Base-by-base conservation (phyloP, 2,888 invertebrate genomes). In the Microplitis manilae region DNA sequence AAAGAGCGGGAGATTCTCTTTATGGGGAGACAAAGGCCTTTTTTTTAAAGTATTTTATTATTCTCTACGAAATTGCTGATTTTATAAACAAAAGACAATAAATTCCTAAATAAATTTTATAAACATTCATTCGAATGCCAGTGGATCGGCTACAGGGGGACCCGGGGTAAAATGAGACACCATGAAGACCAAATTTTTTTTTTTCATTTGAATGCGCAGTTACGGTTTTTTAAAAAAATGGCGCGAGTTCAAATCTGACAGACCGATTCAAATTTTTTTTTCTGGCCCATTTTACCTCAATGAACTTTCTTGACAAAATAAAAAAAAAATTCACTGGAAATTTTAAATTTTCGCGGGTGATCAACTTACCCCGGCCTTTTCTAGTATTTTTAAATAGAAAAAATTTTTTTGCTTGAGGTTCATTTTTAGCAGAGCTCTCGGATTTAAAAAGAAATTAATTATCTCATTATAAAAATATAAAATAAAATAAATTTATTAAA, bases 21-120 rank as follows among this genome's bases (percentile, higher is more conserved):
- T 59, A 74, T 20, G 68, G 60, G 30, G 67, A 30, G 30, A 67
- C 60, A 59, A 68, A 64, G 59, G 59, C n/a, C 38, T 30, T n/a
- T 67, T 67, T 17, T 62, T 20, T 4, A 30, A 30, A 30, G 30
- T 68, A n/a, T 68, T 68, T 20, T 8, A n/a, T 64, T 15, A 20
- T 68, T 68, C 39, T n/a, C 13, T 20, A 9, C 6, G 68, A n/a
- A 39, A 20, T 40, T 8, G 15, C 6, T 40, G 69, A 20, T 20
- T 69, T 17, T 69, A 50, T 20, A 7, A 50, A 50, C 50, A 50
- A 30, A 70, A 20, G 70, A 13, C 50, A 69, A 17, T 6, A 7
- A 60, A 59, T 7, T 70, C 9, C 30, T 2, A 4, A 4, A 30
- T 30, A 30, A 30, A 30, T 30, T 30, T 30, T 30, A 30, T 30